Evolutionary conservation across 2,113 vertebrate genomes (phyloP).

Genomic region (Clarias magur): DNA sequence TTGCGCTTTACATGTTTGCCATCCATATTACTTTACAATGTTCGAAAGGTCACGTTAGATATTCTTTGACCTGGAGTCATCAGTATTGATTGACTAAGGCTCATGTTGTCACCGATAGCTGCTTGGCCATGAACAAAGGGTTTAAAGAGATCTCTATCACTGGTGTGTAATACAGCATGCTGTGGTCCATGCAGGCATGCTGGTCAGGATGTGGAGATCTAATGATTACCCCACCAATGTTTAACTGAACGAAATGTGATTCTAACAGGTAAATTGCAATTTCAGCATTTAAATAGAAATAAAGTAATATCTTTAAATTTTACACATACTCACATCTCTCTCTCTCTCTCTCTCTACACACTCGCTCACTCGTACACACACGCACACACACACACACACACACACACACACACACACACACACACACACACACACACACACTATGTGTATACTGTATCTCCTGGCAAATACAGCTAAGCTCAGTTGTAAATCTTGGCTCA

Average conservation of each 20-base stretch:
- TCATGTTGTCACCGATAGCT: slow-evolving; percentile 65
- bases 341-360: too few relatives aligned
- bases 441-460: slow-evolving; percentile 8
- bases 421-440: too few relatives aligned
- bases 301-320: not conserved
- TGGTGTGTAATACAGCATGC: slow-evolving; percentile 62
- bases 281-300: not conserved
- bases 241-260: slow-evolving; percentile 8
- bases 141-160: slow-evolving; percentile 75
- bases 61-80: slow-evolving; percentile 54
- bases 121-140: slow-evolving; percentile 63
- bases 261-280: slow-evolving; percentile 24
- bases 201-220: slow-evolving; percentile 64
- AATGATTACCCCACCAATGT: slow-evolving; percentile 57
- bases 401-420: too few relatives aligned
- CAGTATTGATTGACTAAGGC: slow-evolving; percentile 60
- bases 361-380: too few relatives aligned
- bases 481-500: slow-evolving; percentile 25
- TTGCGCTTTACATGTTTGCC: not conserved
- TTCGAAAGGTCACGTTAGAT: slow-evolving; percentile 17
- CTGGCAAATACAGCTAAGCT: slow-evolving; percentile 32
- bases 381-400: too few relatives aligned
- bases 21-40: not conserved
- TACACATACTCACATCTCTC: too few relatives aligned
- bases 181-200: slow-evolving; percentile 61